phyloP scores from a whole-genome alignment of 2,113 vertebrate species.

The Chrysemys picta region DNA sequence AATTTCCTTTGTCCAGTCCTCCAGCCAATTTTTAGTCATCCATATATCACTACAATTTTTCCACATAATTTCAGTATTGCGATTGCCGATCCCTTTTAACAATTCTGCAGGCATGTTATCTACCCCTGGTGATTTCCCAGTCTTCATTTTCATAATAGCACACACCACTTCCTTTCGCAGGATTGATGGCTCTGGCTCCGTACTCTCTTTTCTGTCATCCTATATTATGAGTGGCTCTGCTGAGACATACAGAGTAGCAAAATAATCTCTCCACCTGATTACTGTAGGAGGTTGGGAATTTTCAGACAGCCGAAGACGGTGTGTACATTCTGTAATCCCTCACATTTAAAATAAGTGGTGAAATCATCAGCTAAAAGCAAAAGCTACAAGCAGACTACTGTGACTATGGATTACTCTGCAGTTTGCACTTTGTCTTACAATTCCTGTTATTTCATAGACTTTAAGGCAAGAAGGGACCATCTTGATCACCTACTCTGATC shows the following conservation, averaged over 20 bases:
- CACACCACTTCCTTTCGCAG: background rate
- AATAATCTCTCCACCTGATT: background rate
- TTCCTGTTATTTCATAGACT: background rate
- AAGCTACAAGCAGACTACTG: background rate
- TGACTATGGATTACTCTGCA: background rate
- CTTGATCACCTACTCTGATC: background rate
- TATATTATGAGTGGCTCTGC: background rate
- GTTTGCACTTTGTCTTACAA: background rate
- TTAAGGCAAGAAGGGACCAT: background rate
- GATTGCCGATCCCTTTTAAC: background rate
- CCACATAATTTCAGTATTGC: background rate
- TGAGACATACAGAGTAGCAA: background rate
- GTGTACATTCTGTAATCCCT: background rate
- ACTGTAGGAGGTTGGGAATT: background rate
- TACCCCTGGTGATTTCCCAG: background rate
- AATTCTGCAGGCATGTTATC: background rate
- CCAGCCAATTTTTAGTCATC: background rate
- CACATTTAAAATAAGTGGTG: background rate
- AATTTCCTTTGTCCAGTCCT: background rate
- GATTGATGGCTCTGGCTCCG: background rate
- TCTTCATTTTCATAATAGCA: background rate
- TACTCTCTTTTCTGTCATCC: background rate
- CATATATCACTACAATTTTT: background rate
- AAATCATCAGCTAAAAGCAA: slow-evolving; percentile 18
- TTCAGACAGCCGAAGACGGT: background rate